These are phyloP conservation scores for Rousettus madagascariensis DNA, from an alignment of 2,797 vertebrate species.

Conservation along the genomic window DNA sequence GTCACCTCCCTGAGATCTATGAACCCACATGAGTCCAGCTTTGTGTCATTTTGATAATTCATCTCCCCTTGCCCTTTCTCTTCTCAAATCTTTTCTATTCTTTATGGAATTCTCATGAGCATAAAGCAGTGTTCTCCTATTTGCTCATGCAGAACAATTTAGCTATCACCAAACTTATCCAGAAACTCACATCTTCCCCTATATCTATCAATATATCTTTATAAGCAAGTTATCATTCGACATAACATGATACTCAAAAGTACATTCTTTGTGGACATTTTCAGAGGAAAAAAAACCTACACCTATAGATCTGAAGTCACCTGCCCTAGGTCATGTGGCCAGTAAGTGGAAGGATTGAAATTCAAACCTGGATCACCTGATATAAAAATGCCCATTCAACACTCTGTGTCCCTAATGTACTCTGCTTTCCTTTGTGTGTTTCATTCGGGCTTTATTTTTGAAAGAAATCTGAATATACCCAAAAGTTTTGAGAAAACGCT, in stretches of 20 bases:
- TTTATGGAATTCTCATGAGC: neutral
- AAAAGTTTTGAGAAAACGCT: slow-evolving; percentile 48
- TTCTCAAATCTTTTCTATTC: neutral
- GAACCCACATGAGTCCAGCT: neutral
- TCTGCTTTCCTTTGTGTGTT: neutral
- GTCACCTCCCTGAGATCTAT: neutral
- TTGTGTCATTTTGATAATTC: neutral
- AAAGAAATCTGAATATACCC: slow-evolving; percentile 41
- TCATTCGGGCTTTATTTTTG: neutral
- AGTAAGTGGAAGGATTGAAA: neutral
- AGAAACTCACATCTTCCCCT: neutral
- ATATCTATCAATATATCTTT: neutral
- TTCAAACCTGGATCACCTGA: neutral
- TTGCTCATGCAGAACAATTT: neutral
- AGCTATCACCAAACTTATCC: neutral
- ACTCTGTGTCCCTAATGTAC: neutral
- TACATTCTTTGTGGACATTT: neutral
- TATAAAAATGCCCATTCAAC: neutral
- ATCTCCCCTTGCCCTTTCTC: neutral
- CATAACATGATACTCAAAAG: neutral
- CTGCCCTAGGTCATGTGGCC: neutral
- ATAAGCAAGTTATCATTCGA: neutral
- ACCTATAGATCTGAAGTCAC: neutral
- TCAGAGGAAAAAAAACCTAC: neutral
- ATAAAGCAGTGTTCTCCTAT: neutral